These are phyloP conservation scores for Apteryx owenii DNA, from an alignment of 2,113 vertebrate species.

Conservation along the genomic window DNA sequence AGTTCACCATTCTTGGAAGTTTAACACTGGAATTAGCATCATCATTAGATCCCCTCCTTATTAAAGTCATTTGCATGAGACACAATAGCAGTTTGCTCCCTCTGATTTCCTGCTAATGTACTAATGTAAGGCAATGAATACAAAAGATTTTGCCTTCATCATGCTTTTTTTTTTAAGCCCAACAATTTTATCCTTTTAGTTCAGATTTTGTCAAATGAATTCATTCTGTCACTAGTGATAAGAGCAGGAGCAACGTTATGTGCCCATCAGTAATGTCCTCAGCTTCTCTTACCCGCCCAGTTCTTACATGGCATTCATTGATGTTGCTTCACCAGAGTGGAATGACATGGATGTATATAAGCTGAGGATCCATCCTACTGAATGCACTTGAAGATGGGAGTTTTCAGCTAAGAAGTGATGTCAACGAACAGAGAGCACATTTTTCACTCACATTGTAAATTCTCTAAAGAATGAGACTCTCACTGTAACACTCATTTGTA, in stretches of 20 bases:
- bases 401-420: constrained; percentile 9
- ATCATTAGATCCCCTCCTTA: background rate
- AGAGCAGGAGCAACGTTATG: background rate
- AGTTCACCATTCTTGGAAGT: background rate
- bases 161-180: background rate
- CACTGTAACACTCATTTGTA: background rate
- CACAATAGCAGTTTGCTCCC: background rate
- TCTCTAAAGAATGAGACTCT: background rate
- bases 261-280: background rate
- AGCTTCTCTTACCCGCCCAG: background rate
- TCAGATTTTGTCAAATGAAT: background rate
- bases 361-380: background rate
- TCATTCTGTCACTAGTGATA: background rate
- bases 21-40: background rate
- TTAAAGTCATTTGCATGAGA: background rate
- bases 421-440: background rate
- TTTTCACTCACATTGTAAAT: background rate
- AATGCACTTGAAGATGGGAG: background rate
- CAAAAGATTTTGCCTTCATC: constrained; percentile 13
- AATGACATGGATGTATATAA: background rate
- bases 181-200: background rate
- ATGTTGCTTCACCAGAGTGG: background rate
- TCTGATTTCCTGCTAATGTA: background rate
- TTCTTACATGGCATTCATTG: background rate
- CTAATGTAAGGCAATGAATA: background rate